phyloP scores from a whole-genome alignment of 2,888 invertebrate genomes.

The Tenthredo scrophulariae region DNA sequence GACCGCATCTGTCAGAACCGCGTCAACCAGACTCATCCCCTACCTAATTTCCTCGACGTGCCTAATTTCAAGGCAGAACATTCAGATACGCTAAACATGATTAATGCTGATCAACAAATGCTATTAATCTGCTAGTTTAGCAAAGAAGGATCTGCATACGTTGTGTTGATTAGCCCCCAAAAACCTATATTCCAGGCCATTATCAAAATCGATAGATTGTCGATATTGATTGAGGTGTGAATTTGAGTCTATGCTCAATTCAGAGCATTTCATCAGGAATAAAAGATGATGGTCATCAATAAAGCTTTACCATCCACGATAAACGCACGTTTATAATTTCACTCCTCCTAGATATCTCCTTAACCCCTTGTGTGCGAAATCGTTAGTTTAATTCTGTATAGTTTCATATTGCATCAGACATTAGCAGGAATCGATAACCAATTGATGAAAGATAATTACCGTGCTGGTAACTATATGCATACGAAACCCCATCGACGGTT shows the following conservation, averaged over 20 bases:
- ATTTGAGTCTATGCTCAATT: not conserved
- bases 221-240: not conserved
- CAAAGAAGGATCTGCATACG: not conserved
- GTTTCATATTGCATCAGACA: conserved; percentile 67
- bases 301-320: not conserved
- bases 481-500: not conserved
- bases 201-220: not conserved
- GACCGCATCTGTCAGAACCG: conserved; percentile 1
- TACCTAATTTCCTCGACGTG: conserved; percentile 74
- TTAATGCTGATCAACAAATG: conserved; percentile 62
- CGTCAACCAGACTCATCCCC: conserved; percentile 50
- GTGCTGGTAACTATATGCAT: conserved; percentile 43
- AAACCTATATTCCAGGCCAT: not conserved
- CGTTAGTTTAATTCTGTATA: conserved; percentile 60
- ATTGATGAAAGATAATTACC: conserved; percentile 71
- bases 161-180: not conserved
- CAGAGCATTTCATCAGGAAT: not conserved
- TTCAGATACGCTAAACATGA: conserved; percentile 69
- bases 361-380: not conserved
- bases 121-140: conserved; percentile 32
- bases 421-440: conserved; percentile 70
- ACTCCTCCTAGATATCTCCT: not conserved
- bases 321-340: not conserved
- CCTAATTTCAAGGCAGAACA: conserved; percentile 73
- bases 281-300: not conserved